Evolutionary conservation across 2,797 vertebrate genomes (phyloP).

Genomic region (Sparus aurata): DNA sequence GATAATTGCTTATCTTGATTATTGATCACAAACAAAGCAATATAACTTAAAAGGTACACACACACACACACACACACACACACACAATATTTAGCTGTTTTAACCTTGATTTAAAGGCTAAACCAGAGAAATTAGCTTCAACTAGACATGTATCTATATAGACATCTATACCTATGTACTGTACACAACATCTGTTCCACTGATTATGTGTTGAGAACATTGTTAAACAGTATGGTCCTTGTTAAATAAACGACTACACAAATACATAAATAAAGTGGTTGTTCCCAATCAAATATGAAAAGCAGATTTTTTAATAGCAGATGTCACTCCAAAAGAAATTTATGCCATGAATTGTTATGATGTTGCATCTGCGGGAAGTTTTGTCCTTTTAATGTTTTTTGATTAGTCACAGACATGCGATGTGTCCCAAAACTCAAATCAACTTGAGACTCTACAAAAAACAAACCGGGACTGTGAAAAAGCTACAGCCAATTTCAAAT

Average conservation of each 20-base stretch:
- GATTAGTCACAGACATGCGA: conserved; percentile 11
- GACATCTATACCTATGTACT: not conserved
- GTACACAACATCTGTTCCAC: no score
- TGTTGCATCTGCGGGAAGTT: not conserved
- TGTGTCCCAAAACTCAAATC: conserved; percentile 20
- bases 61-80: no score
- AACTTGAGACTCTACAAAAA: not conserved
- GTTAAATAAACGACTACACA: not conserved
- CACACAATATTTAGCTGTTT: no score
- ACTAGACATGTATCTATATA: not conserved
- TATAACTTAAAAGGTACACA: no score
- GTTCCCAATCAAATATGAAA: not conserved
- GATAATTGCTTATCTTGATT: no score
- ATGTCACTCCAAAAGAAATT: not conserved
- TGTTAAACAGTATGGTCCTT: not conserved
- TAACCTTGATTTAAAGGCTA: no score
- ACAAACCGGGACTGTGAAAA: conserved; percentile 7
- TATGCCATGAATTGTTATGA: not conserved
- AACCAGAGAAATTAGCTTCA: no score
- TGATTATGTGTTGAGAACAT: not conserved
- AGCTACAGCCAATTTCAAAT: conserved; percentile 13
- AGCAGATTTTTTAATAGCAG: not conserved
- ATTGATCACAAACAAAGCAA: not conserved
- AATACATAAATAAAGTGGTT: not conserved
- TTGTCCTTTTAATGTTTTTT: not conserved